Evolutionary conservation across 1,140 invertebrate species (phyloP).

Genomic region (Oryzaephilus surinamensis): DNA sequence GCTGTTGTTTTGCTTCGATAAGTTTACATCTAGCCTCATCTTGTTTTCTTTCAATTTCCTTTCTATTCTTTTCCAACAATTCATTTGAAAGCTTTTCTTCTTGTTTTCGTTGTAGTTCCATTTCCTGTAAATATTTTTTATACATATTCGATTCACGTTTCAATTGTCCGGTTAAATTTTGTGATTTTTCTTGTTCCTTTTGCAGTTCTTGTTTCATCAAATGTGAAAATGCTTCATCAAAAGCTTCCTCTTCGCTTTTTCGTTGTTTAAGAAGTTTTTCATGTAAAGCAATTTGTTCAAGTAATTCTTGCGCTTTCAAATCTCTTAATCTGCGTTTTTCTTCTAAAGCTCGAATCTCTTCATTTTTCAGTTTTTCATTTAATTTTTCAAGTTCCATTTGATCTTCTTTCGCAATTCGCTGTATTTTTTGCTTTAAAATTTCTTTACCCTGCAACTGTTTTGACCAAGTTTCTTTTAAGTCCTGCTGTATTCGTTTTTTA

Average conservation of each 20-base stretch:
- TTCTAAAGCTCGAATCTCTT: conserved; percentile 25
- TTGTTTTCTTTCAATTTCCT: conserved; percentile 22
- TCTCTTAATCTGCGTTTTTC: conserved; percentile 18
- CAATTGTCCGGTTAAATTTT: conserved; percentile 13
- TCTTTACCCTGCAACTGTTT: conserved; percentile 29
- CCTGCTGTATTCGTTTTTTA: conserved; percentile 14
- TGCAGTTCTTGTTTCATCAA: conserved; percentile 23
- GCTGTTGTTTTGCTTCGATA: conserved; percentile 19
- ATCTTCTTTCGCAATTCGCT: conserved; percentile 22
- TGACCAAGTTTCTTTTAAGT: conserved; percentile 23
- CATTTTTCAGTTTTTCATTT: conserved; percentile 18
- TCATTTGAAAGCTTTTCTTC: conserved; percentile 24
- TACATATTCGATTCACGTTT: conserved; percentile 25
- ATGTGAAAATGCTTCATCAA: conserved; percentile 18
- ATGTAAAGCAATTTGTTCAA: conserved; percentile 23
- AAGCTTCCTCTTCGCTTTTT: conserved; percentile 23
- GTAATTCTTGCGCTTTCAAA: conserved; percentile 20
- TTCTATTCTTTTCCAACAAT: conserved; percentile 20
- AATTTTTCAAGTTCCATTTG: conserved; percentile 23
- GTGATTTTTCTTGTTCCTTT: conserved; percentile 19
- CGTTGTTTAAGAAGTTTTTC: conserved; percentile 20
- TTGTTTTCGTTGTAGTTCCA: conserved; percentile 20
- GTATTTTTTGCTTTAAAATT: conserved; percentile 19
- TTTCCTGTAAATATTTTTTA: conserved; percentile 24
- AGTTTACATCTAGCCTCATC: conserved; percentile 26